Conservation (phyloP, 1,140 invertebrate species). For the Lucilia sericata region DNA sequence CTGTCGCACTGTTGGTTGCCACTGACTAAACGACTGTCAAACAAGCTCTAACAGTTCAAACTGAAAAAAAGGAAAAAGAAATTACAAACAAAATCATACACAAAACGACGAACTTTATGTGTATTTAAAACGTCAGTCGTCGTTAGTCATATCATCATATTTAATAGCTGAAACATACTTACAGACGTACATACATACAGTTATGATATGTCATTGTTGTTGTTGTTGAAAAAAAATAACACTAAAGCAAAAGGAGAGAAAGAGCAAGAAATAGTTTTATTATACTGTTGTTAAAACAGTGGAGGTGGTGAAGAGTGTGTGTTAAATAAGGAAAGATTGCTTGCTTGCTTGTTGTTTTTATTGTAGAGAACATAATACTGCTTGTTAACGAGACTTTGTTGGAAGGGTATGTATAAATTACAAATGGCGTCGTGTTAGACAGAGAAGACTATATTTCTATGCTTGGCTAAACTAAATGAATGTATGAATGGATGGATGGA, state of each 20-base stretch:
- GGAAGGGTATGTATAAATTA: conserved; percentile 3
- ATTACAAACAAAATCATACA: neutral
- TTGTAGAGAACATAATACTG: neutral
- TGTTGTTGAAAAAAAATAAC: too few species aligned
- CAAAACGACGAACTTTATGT: neutral
- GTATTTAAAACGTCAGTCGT: conserved; percentile 29
- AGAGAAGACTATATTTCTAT: neutral
- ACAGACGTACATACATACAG: neutral
- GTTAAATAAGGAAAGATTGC: neutral
- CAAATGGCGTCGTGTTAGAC: conserved; percentile 30
- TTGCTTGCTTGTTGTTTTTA: neutral
- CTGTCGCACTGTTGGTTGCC: conserved; percentile 30
- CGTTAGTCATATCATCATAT: conserved; percentile 42
- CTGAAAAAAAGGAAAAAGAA: neutral
- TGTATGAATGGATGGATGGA: neutral
- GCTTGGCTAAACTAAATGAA: neutral
- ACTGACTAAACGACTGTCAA: conserved; percentile 43
- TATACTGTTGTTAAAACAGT: too few species aligned
- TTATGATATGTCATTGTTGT: neutral
- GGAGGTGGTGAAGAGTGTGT: neutral
- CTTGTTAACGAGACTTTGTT: neutral
- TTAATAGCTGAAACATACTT: conserved; percentile 29
- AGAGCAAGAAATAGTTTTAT: neutral
- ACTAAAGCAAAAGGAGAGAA: neutral
- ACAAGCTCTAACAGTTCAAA: neutral